Base-by-base conservation (phyloP, 2,888 invertebrate genomes). In the Sepiola atlantica region DNA sequence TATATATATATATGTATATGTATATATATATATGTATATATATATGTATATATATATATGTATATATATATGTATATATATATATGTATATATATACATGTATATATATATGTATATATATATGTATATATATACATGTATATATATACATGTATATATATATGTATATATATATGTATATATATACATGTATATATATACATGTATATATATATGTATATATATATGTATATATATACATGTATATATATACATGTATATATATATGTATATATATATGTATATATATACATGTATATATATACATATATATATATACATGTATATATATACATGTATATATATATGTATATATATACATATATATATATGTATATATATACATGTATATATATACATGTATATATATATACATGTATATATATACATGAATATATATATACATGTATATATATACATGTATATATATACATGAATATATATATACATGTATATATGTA, bases 281-380 rank as follows among this genome's bases (percentile, higher is more conserved):
- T 90, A 90, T n/a, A 90, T 90, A 90, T 90, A 90, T 90, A 90
- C 16, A 16, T 90, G 18, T 90, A 24, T 4, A n/a, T 77, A 77
- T 77, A 10, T 91, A 91, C 8, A 91, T 28, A 6, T 21, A 28
- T 35, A 35, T 91, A 35, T 45, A 77, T n/a, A 32, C n/a, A n/a
- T 16, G 12, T 21, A 91, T 91, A 28, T 21, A 45, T 91, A 45
- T 35, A 21, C 12, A 91, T 35, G 14, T 35, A 91, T 35, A n/a
- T n/a, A 14, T 91, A 35, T 10, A 35, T 6, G 18, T 45, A 91
- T 45, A 28, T 32, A 91, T 28, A 91, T 35, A 91, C 14, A 12
- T 77, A 77, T 77, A 77, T 77, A 77, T 77, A 77, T 77, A 77
- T 77, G n/a, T 77, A 77, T 77, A 77, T 77, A 77, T 77, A 77